phyloP scores from a whole-genome alignment of 1,140 invertebrate species.

The Hormaphis cornu region DNA sequence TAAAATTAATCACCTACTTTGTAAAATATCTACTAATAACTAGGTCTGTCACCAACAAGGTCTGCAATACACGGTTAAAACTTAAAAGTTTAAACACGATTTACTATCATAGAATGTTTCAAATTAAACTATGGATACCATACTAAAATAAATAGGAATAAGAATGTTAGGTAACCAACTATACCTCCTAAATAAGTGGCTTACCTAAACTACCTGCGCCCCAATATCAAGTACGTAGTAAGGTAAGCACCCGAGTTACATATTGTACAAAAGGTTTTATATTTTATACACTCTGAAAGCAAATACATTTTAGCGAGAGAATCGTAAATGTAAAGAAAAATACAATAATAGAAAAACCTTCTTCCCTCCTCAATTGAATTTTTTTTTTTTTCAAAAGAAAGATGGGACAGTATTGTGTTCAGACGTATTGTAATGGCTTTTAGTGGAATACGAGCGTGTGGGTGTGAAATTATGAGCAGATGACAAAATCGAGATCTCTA shows the following conservation, averaged over 20 bases:
- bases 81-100: too few species aligned
- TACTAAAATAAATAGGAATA: neutral
- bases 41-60: neutral
- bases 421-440: neutral
- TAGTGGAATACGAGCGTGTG: constrained; percentile 8
- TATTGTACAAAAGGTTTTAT: constrained; percentile 21
- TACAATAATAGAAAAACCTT: neutral
- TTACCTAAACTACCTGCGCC: neutral
- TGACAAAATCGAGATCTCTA: constrained; percentile 17
- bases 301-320: neutral
- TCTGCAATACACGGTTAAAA: neutral
- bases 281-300: neutral
- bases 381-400: constrained; percentile 17
- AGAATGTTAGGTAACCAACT: neutral
- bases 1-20: too few species aligned
- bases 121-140: neutral
- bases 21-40: too few species aligned
- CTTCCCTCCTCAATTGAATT: neutral
- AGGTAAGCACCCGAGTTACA: constrained; percentile 1
- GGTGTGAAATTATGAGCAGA: constrained; percentile 24
- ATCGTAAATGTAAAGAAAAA: constrained; percentile 1
- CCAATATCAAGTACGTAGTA: neutral
- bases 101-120: too few species aligned
- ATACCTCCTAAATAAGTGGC: constrained; percentile 5
- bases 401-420: neutral